Evolutionary conservation across 2,797 vertebrate genomes (phyloP).

Genomic region (Gymnocypris eckloni): DNA sequence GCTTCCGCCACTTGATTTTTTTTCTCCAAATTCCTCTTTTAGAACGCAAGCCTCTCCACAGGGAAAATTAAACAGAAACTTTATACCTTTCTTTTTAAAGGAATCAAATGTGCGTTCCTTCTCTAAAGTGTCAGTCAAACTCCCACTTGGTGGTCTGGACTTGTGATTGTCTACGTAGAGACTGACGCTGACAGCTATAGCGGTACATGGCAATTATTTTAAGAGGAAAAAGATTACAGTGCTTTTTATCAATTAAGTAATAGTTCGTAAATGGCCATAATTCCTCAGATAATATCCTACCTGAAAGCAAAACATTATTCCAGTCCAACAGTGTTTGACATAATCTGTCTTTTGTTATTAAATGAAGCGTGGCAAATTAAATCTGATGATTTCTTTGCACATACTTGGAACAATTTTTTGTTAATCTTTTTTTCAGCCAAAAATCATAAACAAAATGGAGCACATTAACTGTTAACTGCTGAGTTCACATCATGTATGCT

Average conservation of each 20-base stretch:
- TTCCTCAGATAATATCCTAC: constrained; percentile 17
- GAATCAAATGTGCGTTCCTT: constrained; percentile 41
- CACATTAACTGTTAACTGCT: constrained; percentile 32
- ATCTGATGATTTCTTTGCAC: constrained; percentile 30
- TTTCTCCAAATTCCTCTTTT: constrained; percentile 3
- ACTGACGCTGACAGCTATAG: constrained; percentile 11
- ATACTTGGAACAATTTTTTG: constrained; percentile 1
- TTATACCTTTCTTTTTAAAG: constrained; percentile 47
- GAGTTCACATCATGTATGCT: constrained; percentile 9
- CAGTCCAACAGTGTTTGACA: constrained; percentile 29
- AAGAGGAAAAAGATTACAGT: constrained; percentile 42
- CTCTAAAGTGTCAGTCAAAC: constrained; percentile 39
- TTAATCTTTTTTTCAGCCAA: background rate
- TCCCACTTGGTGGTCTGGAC: constrained; percentile 50
- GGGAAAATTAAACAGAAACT: constrained; percentile 52
- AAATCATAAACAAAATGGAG: constrained; percentile 1
- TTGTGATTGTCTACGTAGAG: constrained; percentile 14
- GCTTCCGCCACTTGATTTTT: background rate
- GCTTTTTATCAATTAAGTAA: constrained; percentile 36
- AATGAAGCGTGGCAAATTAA: constrained; percentile 34
- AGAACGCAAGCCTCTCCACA: constrained; percentile 36
- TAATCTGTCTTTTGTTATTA: constrained; percentile 27
- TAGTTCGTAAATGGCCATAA: constrained; percentile 31
- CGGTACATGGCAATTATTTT: constrained; percentile 47
- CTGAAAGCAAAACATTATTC: constrained; percentile 33